Base-by-base conservation (phyloP, 2,797 vertebrate genomes). In the Lycodopsis pacificus region DNA sequence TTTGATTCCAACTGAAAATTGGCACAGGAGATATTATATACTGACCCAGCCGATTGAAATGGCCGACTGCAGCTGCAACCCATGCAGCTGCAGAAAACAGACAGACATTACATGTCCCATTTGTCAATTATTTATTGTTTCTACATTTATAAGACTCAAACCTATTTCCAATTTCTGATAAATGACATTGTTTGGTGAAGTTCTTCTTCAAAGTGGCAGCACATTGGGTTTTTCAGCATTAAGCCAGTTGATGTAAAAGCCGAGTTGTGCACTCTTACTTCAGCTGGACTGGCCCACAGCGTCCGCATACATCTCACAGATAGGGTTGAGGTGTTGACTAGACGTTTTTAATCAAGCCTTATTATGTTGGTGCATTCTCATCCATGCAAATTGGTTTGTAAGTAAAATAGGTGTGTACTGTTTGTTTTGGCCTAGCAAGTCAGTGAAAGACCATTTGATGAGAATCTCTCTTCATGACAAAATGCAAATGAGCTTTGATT, bases 271-370 rank as follows among this genome's bases (percentile, higher is more conserved):
- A 61, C 65, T 76, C 65, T 82, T 22, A 20, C 40, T 76, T 65
- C 49, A 54, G 66, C 58, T 32, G 14, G 46, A 32, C 22, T 30
- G 40, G 36, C 6, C 30, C 36, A 58, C 30, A 63, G 62, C 67
- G 4, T n/a, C 73, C n/a, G 57, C 71, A 36, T 49, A 38, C 1
- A 51, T 71, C 38, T 30, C 49, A 30, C 62, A 75, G 65, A 58
- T 2, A 36, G 8, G 58, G 42, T 20, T 7, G 66, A 77, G 51
- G 71, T 77, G 82, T 66, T 76, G 62, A 78, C 62, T 73, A 57
- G 69, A 81, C 30, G 5, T 87, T 85, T 86, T 76, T 67, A 83
- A 87, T 86, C 76, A 46, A 82, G 25, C 66, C 58, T 74, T 48
- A 77, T 83, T 77, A 70, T 69, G 68, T 22, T 65, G 82, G 87